Conservation (phyloP, 2,797 vertebrate genomes). For the Oryzias sinensis region DNA sequence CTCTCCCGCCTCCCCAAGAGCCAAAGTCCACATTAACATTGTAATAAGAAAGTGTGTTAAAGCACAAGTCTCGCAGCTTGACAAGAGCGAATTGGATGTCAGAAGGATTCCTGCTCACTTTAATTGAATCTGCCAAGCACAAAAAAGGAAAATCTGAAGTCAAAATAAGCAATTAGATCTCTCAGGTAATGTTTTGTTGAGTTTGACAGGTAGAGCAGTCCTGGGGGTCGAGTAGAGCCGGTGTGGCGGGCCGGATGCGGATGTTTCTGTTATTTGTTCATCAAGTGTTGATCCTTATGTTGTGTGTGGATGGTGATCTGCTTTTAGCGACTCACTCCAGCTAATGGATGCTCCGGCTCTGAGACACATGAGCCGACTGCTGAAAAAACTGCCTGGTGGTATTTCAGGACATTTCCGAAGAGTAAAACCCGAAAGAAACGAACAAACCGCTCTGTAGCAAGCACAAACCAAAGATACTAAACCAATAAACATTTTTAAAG, state of each 20-base stretch:
- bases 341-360: constrained; percentile 50
- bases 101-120: constrained; percentile 90
- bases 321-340: constrained; percentile 49
- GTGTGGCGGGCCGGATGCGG: constrained; percentile 14
- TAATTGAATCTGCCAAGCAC: constrained; percentile 93
- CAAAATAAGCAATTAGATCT: constrained; percentile 92
- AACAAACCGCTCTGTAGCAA: no score
- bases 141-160: constrained; percentile 87
- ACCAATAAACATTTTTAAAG: no score
- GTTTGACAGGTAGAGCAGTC: constrained; percentile 61
- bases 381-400: constrained; percentile 9
- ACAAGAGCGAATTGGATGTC: constrained; percentile 93
- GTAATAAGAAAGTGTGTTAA: constrained; percentile 87
- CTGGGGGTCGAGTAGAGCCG: constrained; percentile 42
- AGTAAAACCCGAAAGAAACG: neutral
- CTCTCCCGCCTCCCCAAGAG: constrained; percentile 19
- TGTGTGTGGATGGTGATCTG: constrained; percentile 30
- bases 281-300: constrained; percentile 55
- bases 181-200: constrained; percentile 86
- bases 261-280: constrained; percentile 65
- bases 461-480: no score
- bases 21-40: constrained; percentile 85
- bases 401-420: neutral
- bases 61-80: constrained; percentile 83
- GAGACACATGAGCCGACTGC: constrained; percentile 52